Conservation (phyloP, 2,888 invertebrate genomes). For the Ecliptopera silaceata region DNA sequence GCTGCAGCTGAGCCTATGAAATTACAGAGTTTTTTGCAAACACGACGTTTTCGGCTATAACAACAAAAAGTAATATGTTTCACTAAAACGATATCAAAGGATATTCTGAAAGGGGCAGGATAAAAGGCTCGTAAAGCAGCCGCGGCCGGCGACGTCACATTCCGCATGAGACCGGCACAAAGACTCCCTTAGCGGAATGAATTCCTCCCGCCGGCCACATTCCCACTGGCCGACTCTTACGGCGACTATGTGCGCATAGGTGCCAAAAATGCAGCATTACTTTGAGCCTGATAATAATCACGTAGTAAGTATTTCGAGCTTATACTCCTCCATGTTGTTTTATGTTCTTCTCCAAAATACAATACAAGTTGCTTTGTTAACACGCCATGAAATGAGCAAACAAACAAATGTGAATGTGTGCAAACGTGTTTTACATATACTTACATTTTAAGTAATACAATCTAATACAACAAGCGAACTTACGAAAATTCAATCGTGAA, state of each 20-base stretch:
- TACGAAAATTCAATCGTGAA: no score
- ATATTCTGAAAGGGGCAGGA: constrained; percentile 1
- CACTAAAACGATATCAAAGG: constrained; percentile 15
- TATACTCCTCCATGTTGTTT: no score
- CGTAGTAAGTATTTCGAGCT: no score
- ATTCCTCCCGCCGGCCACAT: constrained; percentile 13
- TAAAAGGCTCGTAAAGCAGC: constrained; percentile 13
- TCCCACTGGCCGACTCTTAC: neutral
- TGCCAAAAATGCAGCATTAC: neutral
- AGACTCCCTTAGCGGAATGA: constrained; percentile 12
- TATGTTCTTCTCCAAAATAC: no score
- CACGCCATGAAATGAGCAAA: no score
- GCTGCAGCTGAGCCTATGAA: neutral
- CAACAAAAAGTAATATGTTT: neutral
- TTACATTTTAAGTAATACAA: no score
- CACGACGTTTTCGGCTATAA: neutral
- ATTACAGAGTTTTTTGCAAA: neutral
- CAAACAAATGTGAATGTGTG: no score
- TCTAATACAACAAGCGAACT: no score
- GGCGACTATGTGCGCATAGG: neutral
- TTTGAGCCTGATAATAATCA: no score
- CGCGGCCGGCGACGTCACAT: constrained; percentile 6
- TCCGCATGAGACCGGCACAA: constrained; percentile 15
- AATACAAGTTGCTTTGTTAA: no score
- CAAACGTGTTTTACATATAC: no score